Evolutionary conservation across 2,888 invertebrate species (phyloP).

Genomic region (Nebria salina): DNA sequence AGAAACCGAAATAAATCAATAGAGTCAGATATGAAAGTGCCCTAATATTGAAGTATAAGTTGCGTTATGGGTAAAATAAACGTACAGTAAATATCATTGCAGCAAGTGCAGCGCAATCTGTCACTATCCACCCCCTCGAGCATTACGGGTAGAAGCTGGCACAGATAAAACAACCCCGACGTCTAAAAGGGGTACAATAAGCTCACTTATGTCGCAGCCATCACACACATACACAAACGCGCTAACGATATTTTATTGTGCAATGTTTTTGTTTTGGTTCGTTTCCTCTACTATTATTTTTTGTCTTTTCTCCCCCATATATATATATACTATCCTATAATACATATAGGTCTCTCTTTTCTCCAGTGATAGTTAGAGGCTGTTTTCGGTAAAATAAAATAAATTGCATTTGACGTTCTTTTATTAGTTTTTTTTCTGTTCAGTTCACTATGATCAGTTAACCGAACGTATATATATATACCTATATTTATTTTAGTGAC

Average conservation of each 20-base stretch:
- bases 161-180: neutral
- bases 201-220: neutral
- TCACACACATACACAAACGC: neutral
- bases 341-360: neutral
- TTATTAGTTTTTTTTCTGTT: neutral
- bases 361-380: neutral
- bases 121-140: neutral
- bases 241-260: neutral
- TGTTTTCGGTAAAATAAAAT: conserved; percentile 1
- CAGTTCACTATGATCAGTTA: neutral
- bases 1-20: too few species aligned
- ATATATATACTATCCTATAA: neutral
- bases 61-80: neutral
- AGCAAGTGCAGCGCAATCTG: neutral
- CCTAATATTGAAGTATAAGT: too few species aligned
- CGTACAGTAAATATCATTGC: conserved; percentile 1
- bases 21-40: too few species aligned
- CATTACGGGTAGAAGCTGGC: neutral
- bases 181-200: neutral
- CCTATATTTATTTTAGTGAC: neutral
- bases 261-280: conserved; percentile 1
- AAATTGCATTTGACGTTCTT: neutral
- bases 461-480: neutral
- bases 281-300: neutral
- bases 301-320: neutral